These are phyloP conservation scores for Melanaphis sacchari DNA, from an alignment of 1,140 invertebrate species.

Conservation along the genomic window DNA sequence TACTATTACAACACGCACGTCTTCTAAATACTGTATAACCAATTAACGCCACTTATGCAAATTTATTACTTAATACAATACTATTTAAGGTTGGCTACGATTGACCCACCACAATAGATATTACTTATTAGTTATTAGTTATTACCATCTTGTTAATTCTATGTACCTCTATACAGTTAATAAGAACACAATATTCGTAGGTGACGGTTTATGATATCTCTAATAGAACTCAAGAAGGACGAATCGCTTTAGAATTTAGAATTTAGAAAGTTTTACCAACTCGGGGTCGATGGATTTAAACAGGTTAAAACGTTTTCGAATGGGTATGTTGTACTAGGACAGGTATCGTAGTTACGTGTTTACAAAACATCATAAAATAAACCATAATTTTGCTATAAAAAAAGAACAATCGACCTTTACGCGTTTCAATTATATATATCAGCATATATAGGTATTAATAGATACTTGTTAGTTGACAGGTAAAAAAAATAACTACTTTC, in stretches of 20 bases:
- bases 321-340: neutral
- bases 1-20: neutral
- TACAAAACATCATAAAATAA: neutral
- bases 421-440: constrained; percentile 5
- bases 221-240: constrained; percentile 9
- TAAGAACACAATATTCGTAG: neutral
- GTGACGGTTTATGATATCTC: neutral
- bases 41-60: neutral
- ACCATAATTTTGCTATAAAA: neutral
- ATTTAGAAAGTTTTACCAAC: constrained; percentile 4
- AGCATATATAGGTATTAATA: neutral
- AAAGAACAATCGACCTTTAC: neutral
- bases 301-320: neutral
- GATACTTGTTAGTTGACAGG: constrained; percentile 31
- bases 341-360: neutral
- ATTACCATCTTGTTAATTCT: neutral
- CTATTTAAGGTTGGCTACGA: neutral
- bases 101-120: neutral
- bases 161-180: no score
- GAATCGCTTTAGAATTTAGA: neutral
- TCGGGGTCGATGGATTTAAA: neutral
- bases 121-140: neutral
- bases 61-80: neutral
- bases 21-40: neutral
- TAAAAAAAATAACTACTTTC: neutral